These are phyloP conservation scores for Eurystomus gularis DNA, from an alignment of 2,113 vertebrate genomes.

Conservation along the genomic window DNA sequence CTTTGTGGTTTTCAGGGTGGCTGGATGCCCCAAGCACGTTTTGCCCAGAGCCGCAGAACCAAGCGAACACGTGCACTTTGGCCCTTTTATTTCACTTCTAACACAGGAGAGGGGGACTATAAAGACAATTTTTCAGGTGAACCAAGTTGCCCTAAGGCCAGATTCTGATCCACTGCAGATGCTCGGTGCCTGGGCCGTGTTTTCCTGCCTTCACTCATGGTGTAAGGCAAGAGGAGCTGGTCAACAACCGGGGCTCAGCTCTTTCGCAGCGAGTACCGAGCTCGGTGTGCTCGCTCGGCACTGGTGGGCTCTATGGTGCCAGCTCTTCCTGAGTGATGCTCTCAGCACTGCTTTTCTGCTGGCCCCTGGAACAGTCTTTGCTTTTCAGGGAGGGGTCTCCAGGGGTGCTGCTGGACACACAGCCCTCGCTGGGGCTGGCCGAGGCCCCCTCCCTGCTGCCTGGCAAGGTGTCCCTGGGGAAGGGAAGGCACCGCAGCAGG, in stretches of 20 bases:
- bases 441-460: slow-evolving; percentile 13
- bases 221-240: neutral
- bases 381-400: slow-evolving; percentile 64
- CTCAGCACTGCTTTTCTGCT: neutral
- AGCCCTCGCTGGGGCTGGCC: neutral
- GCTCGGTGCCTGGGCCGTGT: accelerated
- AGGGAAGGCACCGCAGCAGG: neutral
- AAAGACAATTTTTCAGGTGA: neutral
- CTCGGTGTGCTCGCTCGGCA: accelerated
- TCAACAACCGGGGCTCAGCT: accelerated
- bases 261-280: accelerated
- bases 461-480: slow-evolving; percentile 51
- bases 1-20: neutral
- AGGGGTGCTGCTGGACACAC: neutral
- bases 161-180: neutral
- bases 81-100: slow-evolving; percentile 31
- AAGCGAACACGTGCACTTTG: accelerated
- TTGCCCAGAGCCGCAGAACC: neutral
- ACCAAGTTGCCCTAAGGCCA: neutral
- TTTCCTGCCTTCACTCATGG: neutral
- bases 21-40: neutral
- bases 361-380: slow-evolving; percentile 55
- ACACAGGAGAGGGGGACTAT: neutral
- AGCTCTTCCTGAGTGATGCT: neutral
- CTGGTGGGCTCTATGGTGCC: neutral